A percentile compares a stretch with the other conserved stretches of the same genome.
Conservation (phyloP, 2,113 vertebrate genomes). For the Jacana jacana region DNA sequence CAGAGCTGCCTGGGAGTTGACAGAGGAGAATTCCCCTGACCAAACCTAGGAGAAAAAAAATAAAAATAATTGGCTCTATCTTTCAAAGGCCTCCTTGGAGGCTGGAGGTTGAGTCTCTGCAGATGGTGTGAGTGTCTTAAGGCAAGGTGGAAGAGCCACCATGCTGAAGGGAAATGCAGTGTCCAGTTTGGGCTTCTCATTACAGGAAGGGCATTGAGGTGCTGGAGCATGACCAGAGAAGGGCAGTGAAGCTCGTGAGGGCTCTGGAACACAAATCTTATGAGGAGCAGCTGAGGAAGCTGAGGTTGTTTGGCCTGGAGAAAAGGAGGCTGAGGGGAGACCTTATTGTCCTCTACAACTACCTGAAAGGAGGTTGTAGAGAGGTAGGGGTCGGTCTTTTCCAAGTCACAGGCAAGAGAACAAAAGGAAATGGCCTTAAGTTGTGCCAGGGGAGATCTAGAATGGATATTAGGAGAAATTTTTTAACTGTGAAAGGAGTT, state of each 20-base stretch:
- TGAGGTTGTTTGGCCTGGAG: not conserved
- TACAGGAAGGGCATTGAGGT: not conserved
- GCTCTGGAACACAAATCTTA: not conserved
- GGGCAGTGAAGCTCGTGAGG: not conserved
- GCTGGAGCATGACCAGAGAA: not conserved
- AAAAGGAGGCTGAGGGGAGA: not conserved
- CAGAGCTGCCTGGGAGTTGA: not conserved
- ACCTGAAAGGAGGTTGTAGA: not conserved
- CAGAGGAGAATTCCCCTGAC: not conserved
- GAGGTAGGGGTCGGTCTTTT: not conserved
- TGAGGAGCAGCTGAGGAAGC: not conserved
- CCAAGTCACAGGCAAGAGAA: not conserved
- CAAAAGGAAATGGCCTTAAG: not conserved
- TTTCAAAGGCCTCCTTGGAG: not conserved
- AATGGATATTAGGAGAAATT: not conserved
- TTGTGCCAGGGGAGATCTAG: not conserved
- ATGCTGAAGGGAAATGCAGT: not conserved
- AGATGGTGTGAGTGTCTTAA: not conserved
- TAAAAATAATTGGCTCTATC: not conserved
- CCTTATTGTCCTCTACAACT: not conserved
- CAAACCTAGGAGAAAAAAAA: not conserved
- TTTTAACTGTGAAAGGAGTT: not conserved
- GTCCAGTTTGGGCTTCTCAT: not conserved
- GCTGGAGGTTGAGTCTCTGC: not conserved
- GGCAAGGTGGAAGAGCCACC: not conserved